Conservation (phyloP, 2,888 invertebrate species). For the Andricus quercusramuli region DNA sequence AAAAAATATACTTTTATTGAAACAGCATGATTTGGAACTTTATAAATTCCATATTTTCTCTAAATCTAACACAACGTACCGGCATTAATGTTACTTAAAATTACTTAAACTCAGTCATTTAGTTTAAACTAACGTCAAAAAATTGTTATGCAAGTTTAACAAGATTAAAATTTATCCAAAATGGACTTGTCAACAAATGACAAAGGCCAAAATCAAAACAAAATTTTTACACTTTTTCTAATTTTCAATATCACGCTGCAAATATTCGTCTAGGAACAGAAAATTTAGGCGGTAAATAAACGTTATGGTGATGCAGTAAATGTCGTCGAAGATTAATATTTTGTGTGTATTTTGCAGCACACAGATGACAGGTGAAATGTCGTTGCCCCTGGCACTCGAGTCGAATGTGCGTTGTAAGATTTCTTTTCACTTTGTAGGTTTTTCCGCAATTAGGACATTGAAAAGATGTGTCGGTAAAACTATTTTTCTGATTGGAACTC, state of each 20-base stretch:
- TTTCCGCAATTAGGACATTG: conserved; percentile 73
- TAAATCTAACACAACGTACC: conserved; percentile 1
- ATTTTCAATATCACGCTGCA: neutral
- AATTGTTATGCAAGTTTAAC: neutral
- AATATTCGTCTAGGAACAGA: conserved; percentile 58
- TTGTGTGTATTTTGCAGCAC: conserved; percentile 67
- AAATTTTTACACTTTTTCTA: neutral
- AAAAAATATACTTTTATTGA: neutral
- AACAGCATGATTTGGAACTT: neutral
- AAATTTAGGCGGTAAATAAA: conserved; percentile 65
- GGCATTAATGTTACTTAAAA: neutral
- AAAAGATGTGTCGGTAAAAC: neutral
- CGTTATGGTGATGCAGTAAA: conserved; percentile 65
- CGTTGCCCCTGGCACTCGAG: conserved; percentile 76
- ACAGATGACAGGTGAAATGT: conserved; percentile 65
- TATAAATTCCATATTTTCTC: neutral
- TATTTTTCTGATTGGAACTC: neutral
- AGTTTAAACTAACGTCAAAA: neutral
- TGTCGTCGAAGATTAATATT: conserved; percentile 67
- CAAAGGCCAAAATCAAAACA: neutral
- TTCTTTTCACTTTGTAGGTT: conserved; percentile 72
- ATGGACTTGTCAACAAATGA: neutral
- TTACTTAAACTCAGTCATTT: conserved; percentile 6
- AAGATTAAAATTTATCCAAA: neutral
- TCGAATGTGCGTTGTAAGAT: conserved; percentile 74